Percentiles rank a stretch among this genome's conserved stretches.
Conservation (phyloP, 2,888 invertebrate species). For the Meandrusa payeni region DNA sequence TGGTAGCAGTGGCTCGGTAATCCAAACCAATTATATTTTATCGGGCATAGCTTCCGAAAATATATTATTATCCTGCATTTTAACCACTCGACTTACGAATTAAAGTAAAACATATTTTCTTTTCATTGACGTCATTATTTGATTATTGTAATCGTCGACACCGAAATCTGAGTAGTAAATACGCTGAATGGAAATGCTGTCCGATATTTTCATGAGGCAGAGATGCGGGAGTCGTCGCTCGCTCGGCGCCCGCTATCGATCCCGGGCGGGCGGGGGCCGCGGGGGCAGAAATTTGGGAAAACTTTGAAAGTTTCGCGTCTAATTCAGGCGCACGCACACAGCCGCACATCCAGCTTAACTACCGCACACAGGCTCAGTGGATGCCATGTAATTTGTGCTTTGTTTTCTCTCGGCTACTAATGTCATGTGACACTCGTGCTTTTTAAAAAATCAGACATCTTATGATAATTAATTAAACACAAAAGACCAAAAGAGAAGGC, state of each 20-base stretch:
- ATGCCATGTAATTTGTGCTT: conserved; percentile 66
- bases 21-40: too few relatives aligned
- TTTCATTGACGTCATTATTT: too few relatives aligned
- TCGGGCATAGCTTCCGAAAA: too few relatives aligned
- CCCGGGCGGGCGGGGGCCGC: conserved; percentile 58
- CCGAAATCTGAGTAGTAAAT: conserved; percentile 30
- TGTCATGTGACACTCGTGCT: conserved; percentile 53
- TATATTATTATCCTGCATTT: too few relatives aligned
- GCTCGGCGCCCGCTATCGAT: conserved; percentile 70
- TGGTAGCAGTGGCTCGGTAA: too few relatives aligned
- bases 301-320: conserved; percentile 81
- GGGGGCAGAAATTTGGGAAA: conserved; percentile 79
- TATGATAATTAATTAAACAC: too few relatives aligned
- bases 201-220: conserved; percentile 72
- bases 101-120: too few relatives aligned
- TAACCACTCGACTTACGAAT: too few relatives aligned
- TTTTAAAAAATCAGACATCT: not conserved
- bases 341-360: conserved; percentile 50
- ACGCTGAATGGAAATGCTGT: conserved; percentile 60
- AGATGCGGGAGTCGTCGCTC: conserved; percentile 60
- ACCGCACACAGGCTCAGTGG: conserved; percentile 49
- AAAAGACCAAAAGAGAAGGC: too few relatives aligned
- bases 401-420: conserved; percentile 66
- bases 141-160: conserved; percentile 27
- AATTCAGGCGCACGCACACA: conserved; percentile 81